Percentiles rank a stretch among this genome's conserved stretches.
Conservation (phyloP, 2,888 invertebrate species). For the Aspidiotus destructor region DNA sequence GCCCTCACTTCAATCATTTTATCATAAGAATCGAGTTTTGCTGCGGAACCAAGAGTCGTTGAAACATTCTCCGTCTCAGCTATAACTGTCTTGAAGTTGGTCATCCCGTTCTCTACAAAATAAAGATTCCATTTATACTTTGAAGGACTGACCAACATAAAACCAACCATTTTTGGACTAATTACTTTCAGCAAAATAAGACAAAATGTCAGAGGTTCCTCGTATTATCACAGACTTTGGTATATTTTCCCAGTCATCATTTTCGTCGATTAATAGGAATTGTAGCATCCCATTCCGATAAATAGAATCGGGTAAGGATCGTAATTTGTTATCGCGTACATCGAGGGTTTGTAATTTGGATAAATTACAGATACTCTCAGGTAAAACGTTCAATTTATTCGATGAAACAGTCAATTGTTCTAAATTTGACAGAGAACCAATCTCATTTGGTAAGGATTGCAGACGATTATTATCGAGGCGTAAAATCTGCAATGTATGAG, state of each 20-base stretch:
- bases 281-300: slow-evolving; percentile 55
- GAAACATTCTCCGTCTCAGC: neutral
- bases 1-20: slow-evolving; percentile 17
- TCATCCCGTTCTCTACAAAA: slow-evolving; percentile 5
- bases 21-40: slow-evolving; percentile 16
- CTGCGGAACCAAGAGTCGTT: neutral
- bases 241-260: slow-evolving; percentile 51
- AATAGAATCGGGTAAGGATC: slow-evolving; percentile 54
- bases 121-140: neutral
- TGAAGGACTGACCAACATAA: neutral
- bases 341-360: slow-evolving; percentile 56
- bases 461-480: slow-evolving; percentile 16
- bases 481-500: neutral
- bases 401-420: slow-evolving; percentile 22
- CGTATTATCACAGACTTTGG: slow-evolving; percentile 50
- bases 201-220: slow-evolving; percentile 57
- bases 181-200: slow-evolving; percentile 51
- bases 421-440: slow-evolving; percentile 33
- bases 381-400: slow-evolving; percentile 48
- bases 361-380: slow-evolving; percentile 56
- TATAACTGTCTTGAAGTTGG: neutral
- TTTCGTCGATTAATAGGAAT: slow-evolving; percentile 51
- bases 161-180: neutral
- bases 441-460: slow-evolving; percentile 33
- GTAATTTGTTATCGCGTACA: slow-evolving; percentile 53